Conservation (phyloP, 2,113 vertebrate genomes). For the Cyanocitta stelleri region DNA sequence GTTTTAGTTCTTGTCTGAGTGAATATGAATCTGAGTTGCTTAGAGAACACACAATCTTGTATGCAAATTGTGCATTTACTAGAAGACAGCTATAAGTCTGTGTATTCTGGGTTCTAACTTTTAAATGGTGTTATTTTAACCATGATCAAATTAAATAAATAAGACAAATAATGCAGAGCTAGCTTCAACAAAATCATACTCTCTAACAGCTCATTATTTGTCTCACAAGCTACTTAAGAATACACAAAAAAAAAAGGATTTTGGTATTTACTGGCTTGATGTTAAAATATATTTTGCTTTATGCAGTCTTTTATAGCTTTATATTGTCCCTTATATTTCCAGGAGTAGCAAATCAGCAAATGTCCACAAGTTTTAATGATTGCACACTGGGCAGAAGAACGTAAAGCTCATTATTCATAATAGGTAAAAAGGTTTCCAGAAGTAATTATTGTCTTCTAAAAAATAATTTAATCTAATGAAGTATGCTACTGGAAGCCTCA, state of each 20-base stretch:
- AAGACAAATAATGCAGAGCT: background rate
- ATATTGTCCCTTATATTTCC: background rate
- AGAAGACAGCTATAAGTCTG: background rate
- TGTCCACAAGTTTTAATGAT: background rate
- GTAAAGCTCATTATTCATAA: background rate
- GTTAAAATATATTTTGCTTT: background rate
- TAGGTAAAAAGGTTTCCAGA: background rate
- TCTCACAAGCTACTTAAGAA: background rate
- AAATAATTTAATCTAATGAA: background rate
- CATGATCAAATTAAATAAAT: background rate
- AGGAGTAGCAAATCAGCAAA: background rate
- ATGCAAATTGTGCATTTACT: background rate
- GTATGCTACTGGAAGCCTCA: background rate
- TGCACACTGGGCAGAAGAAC: background rate
- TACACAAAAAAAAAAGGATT: background rate
- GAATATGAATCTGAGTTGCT: background rate
- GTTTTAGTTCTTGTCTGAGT: background rate
- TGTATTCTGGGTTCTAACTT: background rate
- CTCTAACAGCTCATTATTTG: background rate
- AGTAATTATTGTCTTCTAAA: background rate
- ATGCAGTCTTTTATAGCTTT: background rate
- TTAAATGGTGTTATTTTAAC: background rate
- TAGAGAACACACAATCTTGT: background rate
- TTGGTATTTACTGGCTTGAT: background rate
- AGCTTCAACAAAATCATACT: background rate